Percentiles rank a stretch among this genome's conserved stretches.
phyloP scores from a whole-genome alignment of 2,797 vertebrate genomes.

The Trematomus bernacchii region DNA sequence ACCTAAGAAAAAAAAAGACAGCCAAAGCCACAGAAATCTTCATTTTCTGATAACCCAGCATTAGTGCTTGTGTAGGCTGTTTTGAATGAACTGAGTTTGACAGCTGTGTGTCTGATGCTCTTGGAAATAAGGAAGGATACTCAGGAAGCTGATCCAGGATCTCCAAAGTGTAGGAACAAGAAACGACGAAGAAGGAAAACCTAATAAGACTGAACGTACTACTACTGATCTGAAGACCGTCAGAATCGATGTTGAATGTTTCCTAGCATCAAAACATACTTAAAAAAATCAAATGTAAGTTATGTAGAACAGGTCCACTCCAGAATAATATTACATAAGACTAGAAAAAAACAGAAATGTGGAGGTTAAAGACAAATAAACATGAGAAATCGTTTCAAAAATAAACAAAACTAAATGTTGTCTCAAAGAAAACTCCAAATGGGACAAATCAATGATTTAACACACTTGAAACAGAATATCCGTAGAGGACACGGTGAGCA shows the following conservation, averaged over 20 bases:
- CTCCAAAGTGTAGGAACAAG: too few species aligned
- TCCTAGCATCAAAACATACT: too few species aligned
- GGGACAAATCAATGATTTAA: conserved; percentile 39
- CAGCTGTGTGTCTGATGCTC: too few species aligned
- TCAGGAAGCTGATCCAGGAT: too few species aligned
- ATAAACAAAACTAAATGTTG: background rate
- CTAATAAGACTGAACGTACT: background rate
- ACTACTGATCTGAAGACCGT: background rate
- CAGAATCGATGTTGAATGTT: background rate
- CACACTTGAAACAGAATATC: conserved; percentile 28
- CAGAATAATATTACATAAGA: background rate
- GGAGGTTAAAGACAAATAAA: background rate
- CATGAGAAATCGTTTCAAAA: background rate
- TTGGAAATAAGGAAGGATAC: too few species aligned
- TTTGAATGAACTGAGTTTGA: background rate
- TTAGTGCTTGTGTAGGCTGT: too few species aligned
- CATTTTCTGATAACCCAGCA: too few species aligned
- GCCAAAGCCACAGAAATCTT: too few species aligned
- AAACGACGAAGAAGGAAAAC: too few species aligned
- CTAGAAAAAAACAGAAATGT: background rate
- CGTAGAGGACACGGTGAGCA: conserved; percentile 22
- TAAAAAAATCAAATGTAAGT: too few species aligned
- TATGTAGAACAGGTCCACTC: background rate
- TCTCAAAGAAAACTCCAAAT: background rate
- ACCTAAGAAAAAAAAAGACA: too few species aligned